These are phyloP conservation scores for Unio delphinus DNA, from an alignment of 2,888 invertebrate species.

Conservation along the genomic window DNA sequence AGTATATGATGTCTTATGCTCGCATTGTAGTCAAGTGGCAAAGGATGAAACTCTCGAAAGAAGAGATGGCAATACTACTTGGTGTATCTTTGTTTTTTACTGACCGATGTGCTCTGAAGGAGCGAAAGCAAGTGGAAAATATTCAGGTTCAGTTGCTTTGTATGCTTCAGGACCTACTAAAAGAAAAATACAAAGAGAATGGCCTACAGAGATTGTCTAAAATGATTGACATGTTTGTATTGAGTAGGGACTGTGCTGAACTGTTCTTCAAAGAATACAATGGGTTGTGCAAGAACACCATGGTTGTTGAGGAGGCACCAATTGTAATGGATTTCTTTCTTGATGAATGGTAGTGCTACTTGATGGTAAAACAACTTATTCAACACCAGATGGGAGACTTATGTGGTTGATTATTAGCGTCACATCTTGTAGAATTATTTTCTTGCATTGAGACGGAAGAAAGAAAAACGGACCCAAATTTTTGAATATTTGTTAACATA, in stretches of 20 bases:
- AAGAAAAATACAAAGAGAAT: constrained; percentile 2
- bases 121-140: constrained; percentile 17
- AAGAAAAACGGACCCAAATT: too few relatives aligned
- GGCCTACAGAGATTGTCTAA: constrained; percentile 18
- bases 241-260: constrained; percentile 21
- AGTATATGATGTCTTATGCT: constrained; percentile 6
- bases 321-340: constrained; percentile 24
- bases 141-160: constrained; percentile 21
- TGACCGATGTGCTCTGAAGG: constrained; percentile 26
- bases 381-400: too few relatives aligned
- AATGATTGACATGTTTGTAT: constrained; percentile 21
- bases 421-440: too few relatives aligned
- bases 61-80: constrained; percentile 25
- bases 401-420: too few relatives aligned
- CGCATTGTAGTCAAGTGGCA: constrained; percentile 20
- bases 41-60: constrained; percentile 14
- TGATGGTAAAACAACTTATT: too few relatives aligned
- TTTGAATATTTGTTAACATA: too few relatives aligned
- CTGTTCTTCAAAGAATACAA: constrained; percentile 25
- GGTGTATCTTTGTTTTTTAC: constrained; percentile 18
- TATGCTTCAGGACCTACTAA: constrained; percentile 11
- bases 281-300: constrained; percentile 26
- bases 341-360: constrained; percentile 18
- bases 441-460: too few relatives aligned
- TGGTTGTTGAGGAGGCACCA: constrained; percentile 24